phyloP scores from a whole-genome alignment of 2,888 invertebrate genomes.

The Trissolcus japonicus region DNA sequence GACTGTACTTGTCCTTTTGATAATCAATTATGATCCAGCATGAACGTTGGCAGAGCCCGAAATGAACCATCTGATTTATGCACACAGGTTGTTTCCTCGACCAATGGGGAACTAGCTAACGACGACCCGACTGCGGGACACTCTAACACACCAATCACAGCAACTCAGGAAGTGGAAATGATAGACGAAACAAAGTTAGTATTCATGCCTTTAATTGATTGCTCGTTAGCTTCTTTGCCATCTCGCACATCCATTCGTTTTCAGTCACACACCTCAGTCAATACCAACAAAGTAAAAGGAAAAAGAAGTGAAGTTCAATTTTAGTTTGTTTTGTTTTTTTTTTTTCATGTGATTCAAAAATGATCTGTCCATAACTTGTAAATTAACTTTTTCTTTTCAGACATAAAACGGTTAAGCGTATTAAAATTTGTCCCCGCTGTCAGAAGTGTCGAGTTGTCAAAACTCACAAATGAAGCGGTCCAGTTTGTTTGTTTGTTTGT shows the following conservation, averaged over 20 bases:
- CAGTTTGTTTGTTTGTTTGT: not conserved
- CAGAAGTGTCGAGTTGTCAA: conserved; percentile 16
- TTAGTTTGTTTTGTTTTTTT: not conserved
- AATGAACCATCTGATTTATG: conserved; percentile 27
- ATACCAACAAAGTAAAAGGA: too few relatives aligned
- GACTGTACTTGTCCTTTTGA: conserved; percentile 14
- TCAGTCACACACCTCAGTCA: not conserved
- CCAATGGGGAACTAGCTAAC: conserved; percentile 95
- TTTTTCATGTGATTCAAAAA: not conserved
- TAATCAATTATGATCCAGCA: conserved; percentile 8
- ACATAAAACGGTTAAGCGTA: conserved; percentile 9
- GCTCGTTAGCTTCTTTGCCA: conserved; percentile 11
- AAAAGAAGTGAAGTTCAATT: not conserved
- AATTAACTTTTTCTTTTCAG: conserved; percentile 24
- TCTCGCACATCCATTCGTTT: conserved; percentile 10
- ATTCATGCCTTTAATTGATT: conserved; percentile 75
- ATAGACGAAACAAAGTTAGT: conserved; percentile 98
- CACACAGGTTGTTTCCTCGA: conserved; percentile 94
- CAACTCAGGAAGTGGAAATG: conserved; percentile 93
- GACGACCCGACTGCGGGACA: conserved; percentile 98
- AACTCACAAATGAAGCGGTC: not conserved
- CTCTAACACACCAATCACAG: conserved; percentile 97
- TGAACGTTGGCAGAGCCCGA: not conserved
- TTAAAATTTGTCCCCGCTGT: conserved; percentile 40
- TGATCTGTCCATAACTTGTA: too few relatives aligned